These are phyloP conservation scores for Meteorus sp. DNA, from an alignment of 1,140 invertebrate species.

Conservation along the genomic window DNA sequence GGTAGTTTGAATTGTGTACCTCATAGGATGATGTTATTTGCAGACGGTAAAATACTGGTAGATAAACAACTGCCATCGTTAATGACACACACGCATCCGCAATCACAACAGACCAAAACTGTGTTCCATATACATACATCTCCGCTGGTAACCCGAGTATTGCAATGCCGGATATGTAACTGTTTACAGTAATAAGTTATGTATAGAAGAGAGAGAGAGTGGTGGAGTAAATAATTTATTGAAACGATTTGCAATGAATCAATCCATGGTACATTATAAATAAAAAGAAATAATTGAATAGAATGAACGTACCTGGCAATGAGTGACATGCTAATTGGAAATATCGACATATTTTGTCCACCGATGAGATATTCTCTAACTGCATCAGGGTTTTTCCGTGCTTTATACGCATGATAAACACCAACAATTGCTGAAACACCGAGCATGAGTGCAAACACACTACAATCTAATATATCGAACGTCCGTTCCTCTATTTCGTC, in stretches of 20 bases:
- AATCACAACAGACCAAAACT: constrained; percentile 71
- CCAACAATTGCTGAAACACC: constrained; percentile 65
- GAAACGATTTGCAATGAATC: too few relatives aligned
- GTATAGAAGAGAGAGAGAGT: neutral
- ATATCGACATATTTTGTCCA: constrained; percentile 66
- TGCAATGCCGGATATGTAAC: constrained; percentile 89
- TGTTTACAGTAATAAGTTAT: constrained; percentile 49
- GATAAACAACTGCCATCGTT: constrained; percentile 73
- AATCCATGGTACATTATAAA: too few relatives aligned
- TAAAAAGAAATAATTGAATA: neutral
- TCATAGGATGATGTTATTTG: constrained; percentile 83
- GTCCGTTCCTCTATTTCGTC: constrained; percentile 23
- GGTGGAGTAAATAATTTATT: neutral
- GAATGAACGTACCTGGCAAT: constrained; percentile 61
- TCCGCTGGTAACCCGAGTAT: constrained; percentile 89
- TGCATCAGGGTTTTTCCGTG: constrained; percentile 61
- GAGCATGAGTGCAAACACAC: constrained; percentile 67
- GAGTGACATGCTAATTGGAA: constrained; percentile 69
- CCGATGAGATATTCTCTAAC: constrained; percentile 65
- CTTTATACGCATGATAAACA: constrained; percentile 67
- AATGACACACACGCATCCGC: constrained; percentile 73
- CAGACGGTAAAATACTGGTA: constrained; percentile 86
- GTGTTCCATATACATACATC: constrained; percentile 86
- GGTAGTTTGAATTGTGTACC: constrained; percentile 56
- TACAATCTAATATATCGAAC: constrained; percentile 62